phyloP scores from a whole-genome alignment of 2,888 invertebrate genomes.

The Sclerodermus sp. region DNA sequence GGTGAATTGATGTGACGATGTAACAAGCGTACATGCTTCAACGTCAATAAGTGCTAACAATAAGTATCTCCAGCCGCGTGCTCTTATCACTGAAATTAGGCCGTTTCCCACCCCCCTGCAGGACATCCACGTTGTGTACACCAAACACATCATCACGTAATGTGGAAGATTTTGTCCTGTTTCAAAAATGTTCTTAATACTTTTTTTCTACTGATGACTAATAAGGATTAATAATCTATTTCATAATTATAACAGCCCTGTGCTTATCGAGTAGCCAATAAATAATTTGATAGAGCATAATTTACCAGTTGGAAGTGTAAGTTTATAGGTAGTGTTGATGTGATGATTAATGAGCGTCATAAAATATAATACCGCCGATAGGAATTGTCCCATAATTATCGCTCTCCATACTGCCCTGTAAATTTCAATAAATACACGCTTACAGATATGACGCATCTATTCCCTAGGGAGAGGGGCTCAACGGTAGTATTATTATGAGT shows the following conservation, averaged over 20 bases:
- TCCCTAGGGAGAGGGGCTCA: too few relatives aligned
- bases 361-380: slow-evolving; percentile 76
- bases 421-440: too few relatives aligned
- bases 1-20: slow-evolving; percentile 77
- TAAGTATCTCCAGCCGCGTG: slow-evolving; percentile 77
- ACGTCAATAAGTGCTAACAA: slow-evolving; percentile 79
- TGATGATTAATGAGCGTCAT: slow-evolving; percentile 75
- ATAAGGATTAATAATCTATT: background rate
- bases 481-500: too few relatives aligned
- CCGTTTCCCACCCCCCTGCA: slow-evolving; percentile 68
- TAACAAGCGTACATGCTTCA: slow-evolving; percentile 82
- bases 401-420: slow-evolving; percentile 73
- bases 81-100: slow-evolving; percentile 66
- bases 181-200: slow-evolving; percentile 14
- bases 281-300: background rate
- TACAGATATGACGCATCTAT: too few relatives aligned
- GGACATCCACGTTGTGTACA: slow-evolving; percentile 76
- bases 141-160: slow-evolving; percentile 74
- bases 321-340: slow-evolving; percentile 69
- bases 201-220: background rate
- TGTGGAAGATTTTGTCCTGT: slow-evolving; percentile 78
- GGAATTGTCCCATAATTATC: slow-evolving; percentile 73
- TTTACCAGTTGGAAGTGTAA: slow-evolving; percentile 72
- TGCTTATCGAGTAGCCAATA: too few relatives aligned
- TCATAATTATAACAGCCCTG: background rate